Evolutionary conservation across 1,140 invertebrate species (phyloP), one percentile per base, ranked within the genome.

Genomic region (Asbolus verrucosus): DNA sequence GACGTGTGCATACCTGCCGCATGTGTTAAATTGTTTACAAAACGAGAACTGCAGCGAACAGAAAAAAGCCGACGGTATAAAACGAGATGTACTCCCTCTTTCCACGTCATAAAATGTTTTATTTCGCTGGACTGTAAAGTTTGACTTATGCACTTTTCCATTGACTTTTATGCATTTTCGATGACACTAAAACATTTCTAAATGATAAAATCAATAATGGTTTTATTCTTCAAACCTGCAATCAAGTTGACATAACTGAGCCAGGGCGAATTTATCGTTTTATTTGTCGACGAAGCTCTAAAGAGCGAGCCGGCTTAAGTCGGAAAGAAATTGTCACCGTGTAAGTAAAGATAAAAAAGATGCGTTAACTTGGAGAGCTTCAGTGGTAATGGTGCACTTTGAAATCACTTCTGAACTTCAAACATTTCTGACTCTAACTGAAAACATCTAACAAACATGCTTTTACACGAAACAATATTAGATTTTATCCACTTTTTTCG

Each of bases 91-190:
- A 54, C 6, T 27, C 21, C n/a, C 46, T 54, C 46, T 27, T 54
- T 54, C 46, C 46, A 27, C 46, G 21, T 27, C 46, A 54, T 54
- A 54, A 54, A 54, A 54, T 54, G 46, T 27, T 54, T 54, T 54
- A 54, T 54, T 54, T 54, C 46, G 46, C 27, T 27, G 27, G 46
- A 54, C 46, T 54, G 24, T 54, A 54, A 54, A 54, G 46, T 54
- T 54, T 54, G 46, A 54, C 46, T 54, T 54, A 54, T 54, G 46
- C 46, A 54, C 46, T 54, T 54, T 54, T 54, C 46, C 46, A 54
- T 54, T 54, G 46, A 54, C 46, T 54, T 54, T 54, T 54, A 54
- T 54, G 46, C 46, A 54, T 54, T 54, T 54, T 54, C 46, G 46
- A 54, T 54, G 46, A 54, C 46, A 54, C 46, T 54, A 54, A 54